Percentiles rank a stretch among this genome's conserved stretches.
phyloP scores from a whole-genome alignment of 2,888 invertebrate genomes.

The Mesorhabditis belari region DNA sequence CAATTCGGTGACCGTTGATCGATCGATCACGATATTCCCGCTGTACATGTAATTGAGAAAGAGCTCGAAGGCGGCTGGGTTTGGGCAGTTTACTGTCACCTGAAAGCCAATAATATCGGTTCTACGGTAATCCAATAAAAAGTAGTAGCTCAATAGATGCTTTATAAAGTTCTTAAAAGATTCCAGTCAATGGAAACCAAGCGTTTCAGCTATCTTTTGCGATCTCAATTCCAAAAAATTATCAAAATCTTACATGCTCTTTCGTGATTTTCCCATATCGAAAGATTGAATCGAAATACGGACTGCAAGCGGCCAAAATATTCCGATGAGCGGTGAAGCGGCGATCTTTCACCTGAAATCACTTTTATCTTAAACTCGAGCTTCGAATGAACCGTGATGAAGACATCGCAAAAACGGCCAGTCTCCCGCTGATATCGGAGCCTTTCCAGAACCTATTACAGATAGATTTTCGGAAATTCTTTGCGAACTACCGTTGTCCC shows the following conservation, averaged over 20 bases:
- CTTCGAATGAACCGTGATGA: too few species aligned
- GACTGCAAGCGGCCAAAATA: slow-evolving; percentile 64
- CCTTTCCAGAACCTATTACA: slow-evolving; percentile 53
- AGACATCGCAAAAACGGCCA: slow-evolving; percentile 63
- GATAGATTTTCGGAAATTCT: not conserved
- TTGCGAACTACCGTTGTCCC: not conserved
- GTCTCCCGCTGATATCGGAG: slow-evolving; percentile 59
- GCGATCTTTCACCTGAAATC: slow-evolving; percentile 62
- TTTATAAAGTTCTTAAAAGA: not conserved
- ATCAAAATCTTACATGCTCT: not conserved
- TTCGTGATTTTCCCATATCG: slow-evolving; percentile 58
- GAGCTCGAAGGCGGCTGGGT: slow-evolving; percentile 62
- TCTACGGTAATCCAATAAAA: not conserved
- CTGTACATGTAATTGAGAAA: slow-evolving; percentile 67
- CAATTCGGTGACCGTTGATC: slow-evolving; percentile 63
- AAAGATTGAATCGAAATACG: slow-evolving; percentile 65
- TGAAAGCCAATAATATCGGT: slow-evolving; percentile 25
- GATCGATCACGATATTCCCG: slow-evolving; percentile 63
- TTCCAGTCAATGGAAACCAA: too few species aligned
- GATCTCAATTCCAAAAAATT: too few species aligned
- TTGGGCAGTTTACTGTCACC: slow-evolving; percentile 61
- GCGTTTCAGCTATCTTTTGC: too few species aligned
- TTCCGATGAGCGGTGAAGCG: slow-evolving; percentile 63
- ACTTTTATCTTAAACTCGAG: too few species aligned
- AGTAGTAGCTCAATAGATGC: not conserved